phyloP scores from a whole-genome alignment of 2,797 vertebrate genomes.

The Myioborus melanocephalus region DNA sequence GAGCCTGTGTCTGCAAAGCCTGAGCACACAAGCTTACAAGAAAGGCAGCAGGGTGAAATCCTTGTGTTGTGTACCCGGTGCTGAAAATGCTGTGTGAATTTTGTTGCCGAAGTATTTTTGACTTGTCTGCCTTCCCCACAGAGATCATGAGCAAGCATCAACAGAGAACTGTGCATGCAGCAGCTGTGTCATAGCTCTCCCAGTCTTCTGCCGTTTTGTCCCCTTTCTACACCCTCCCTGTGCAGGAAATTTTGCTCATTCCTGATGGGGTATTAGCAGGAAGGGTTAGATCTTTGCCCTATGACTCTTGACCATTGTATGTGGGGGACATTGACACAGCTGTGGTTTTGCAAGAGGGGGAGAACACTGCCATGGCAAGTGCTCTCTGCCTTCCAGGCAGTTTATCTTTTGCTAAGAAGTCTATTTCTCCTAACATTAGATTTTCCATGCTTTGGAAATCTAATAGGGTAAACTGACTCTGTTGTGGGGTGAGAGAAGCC shows the following conservation, averaged over 20 bases:
- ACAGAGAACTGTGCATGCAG: rapidly evolving
- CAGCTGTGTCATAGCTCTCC: neutral
- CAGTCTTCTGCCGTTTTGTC: neutral
- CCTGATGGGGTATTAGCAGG: neutral
- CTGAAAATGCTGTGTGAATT: neutral
- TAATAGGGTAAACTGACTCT: conserved; percentile 68
- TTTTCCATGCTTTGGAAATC: conserved; percentile 59
- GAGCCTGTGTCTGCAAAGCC: neutral
- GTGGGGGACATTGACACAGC: neutral
- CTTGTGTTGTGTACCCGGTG: rapidly evolving
- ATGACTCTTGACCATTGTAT: neutral
- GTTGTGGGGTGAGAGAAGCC: conserved; percentile 35
- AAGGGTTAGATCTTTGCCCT: neutral
- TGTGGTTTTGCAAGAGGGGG: neutral
- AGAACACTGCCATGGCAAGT: neutral
- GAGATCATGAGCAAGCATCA: neutral
- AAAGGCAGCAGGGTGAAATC: neutral
- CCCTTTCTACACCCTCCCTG: neutral
- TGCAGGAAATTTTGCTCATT: neutral
- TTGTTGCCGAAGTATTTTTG: neutral
- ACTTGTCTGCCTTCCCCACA: neutral
- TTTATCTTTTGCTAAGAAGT: conserved; percentile 11
- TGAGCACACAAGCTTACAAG: neutral
- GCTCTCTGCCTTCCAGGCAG: neutral
- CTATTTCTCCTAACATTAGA: neutral